phyloP scores from a whole-genome alignment of 2,113 vertebrate species.

The Neotoma lepida region DNA sequence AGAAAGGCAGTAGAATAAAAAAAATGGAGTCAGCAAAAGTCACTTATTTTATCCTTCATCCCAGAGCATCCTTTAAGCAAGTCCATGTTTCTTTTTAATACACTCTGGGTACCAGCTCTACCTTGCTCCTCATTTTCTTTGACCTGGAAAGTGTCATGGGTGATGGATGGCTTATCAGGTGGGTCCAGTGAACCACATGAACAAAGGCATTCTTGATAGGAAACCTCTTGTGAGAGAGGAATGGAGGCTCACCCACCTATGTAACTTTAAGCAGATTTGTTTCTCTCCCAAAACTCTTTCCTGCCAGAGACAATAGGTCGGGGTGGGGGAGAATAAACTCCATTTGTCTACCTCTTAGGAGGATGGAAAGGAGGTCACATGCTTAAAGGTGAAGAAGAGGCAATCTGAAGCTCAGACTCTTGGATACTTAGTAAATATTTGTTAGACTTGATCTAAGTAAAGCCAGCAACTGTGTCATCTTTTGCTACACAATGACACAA shows the following conservation, averaged over 20 bases:
- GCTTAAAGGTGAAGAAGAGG: background rate
- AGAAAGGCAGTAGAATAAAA: background rate
- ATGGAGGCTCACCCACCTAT: too few relatives aligned
- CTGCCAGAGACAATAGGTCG: background rate
- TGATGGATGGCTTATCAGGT: accelerated
- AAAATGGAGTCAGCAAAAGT: slow-evolving; percentile 12
- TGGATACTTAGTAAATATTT: background rate
- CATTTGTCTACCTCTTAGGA: background rate
- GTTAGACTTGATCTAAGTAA: background rate
- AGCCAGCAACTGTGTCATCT: background rate
- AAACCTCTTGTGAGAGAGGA: background rate
- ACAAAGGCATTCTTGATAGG: background rate
- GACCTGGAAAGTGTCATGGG: background rate
- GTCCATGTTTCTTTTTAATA: background rate
- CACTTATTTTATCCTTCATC: background rate
- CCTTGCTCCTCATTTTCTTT: background rate
- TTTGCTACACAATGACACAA: background rate
- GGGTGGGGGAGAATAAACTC: too few relatives aligned
- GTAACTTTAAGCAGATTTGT: background rate
- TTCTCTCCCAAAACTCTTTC: background rate
- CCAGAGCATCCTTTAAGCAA: background rate
- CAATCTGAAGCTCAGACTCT: background rate
- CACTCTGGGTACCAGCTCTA: background rate
- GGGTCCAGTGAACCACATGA: background rate
- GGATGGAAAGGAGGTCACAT: background rate